Conservation (phyloP, 2,888 invertebrate genomes). For the Leistus spinibarbis region DNA sequence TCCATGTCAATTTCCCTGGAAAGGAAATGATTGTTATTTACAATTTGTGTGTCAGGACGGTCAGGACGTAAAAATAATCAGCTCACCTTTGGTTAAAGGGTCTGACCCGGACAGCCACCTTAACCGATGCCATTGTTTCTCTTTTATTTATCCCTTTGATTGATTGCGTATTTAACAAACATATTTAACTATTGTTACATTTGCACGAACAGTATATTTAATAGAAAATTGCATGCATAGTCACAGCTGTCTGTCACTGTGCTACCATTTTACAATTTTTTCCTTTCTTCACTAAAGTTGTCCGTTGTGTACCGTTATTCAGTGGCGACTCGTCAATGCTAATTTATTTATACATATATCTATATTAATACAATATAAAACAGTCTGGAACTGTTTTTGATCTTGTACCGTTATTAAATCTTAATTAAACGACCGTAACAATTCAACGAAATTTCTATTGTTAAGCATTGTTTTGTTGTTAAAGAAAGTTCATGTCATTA, state of each 20-base stretch:
- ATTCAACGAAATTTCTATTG: not conserved
- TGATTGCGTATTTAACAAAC: constrained; percentile 22
- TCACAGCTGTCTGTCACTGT: constrained; percentile 35
- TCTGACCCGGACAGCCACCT: constrained; percentile 89
- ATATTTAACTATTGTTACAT: constrained; percentile 22
- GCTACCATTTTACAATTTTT: constrained; percentile 35
- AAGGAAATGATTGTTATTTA: constrained; percentile 46
- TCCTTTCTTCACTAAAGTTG: constrained; percentile 16
- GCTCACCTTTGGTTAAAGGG: constrained; percentile 85
- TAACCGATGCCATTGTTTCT: constrained; percentile 83
- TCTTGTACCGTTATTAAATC: not conserved
- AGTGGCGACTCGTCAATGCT: constrained; percentile 26
- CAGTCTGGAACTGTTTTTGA: not conserved
- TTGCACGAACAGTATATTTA: constrained; percentile 9
- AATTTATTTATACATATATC: not conserved
- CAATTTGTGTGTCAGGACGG: constrained; percentile 41
- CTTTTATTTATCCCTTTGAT: constrained; percentile 22
- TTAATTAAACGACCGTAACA: not conserved
- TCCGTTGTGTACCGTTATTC: constrained; percentile 38
- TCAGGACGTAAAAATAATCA: constrained; percentile 19
- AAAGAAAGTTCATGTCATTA: not conserved
- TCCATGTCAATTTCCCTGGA: constrained; percentile 83
- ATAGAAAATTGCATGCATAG: constrained; percentile 18
- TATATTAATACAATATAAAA: not conserved
- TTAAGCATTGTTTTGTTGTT: not conserved